Percentiles rank a stretch among this genome's conserved stretches.
Conservation (phyloP, 2,888 invertebrate species). For the Apodemia duryi region DNA sequence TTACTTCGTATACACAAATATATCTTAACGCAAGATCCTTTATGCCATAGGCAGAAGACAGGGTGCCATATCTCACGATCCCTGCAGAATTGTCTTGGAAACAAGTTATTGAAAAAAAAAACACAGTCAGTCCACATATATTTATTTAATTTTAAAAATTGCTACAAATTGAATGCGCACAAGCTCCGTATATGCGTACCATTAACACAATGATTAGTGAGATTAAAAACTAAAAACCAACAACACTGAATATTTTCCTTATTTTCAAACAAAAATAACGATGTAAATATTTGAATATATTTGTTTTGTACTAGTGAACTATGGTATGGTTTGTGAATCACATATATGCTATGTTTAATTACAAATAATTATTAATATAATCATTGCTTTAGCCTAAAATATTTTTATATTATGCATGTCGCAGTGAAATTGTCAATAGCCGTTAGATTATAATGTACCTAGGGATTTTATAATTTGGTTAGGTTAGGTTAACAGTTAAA, state of each 20-base stretch:
- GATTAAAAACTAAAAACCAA: not conserved
- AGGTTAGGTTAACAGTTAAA: too few species aligned
- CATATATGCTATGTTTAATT: not conserved
- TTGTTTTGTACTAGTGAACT: conserved; percentile 6
- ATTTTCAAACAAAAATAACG: conserved; percentile 1
- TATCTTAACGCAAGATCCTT: too few species aligned
- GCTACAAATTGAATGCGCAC: conserved; percentile 10
- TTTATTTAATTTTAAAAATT: conserved; percentile 12
- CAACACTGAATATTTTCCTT: not conserved
- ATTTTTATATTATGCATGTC: too few species aligned
- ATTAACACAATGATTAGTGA: conserved; percentile 5
- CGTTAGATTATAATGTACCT: too few species aligned
- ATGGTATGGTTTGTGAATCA: conserved; percentile 1
- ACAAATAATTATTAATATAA: not conserved
- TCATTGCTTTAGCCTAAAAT: not conserved
- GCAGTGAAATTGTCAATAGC: too few species aligned
- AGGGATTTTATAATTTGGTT: too few species aligned
- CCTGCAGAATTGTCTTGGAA: too few species aligned
- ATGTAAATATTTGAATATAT: not conserved
- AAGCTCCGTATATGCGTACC: not conserved
- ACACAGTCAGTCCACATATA: conserved; percentile 13
- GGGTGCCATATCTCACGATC: too few species aligned
- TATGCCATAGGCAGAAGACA: too few species aligned
- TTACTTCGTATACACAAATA: too few species aligned
- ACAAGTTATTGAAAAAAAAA: not conserved